A percentile compares a stretch with the other conserved stretches of the same genome.
Evolutionary conservation across 2,113 vertebrate species (phyloP).

Genomic region (Grammomys dolichurus): DNA sequence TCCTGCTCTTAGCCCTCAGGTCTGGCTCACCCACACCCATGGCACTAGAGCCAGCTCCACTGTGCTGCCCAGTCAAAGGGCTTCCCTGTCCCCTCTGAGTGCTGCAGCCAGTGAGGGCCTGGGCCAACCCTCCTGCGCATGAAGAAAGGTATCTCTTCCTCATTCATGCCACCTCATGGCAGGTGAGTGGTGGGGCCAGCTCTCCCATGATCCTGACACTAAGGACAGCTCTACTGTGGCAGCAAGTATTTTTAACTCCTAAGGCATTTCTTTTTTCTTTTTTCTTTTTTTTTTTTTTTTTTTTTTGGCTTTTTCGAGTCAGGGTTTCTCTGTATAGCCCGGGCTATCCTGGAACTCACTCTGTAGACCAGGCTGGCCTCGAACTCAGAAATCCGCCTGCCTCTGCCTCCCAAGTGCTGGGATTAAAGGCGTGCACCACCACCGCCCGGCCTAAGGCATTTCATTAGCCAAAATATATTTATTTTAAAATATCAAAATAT

Average conservation of each 20-base stretch:
- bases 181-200: too few relatives aligned
- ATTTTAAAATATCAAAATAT: background rate
- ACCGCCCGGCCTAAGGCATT: background rate
- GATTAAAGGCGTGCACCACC: too few relatives aligned
- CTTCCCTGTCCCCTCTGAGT: background rate
- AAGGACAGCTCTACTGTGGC: background rate
- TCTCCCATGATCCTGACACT: background rate
- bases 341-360: too few relatives aligned
- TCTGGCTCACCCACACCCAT: background rate
- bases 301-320: too few relatives aligned
- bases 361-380: too few relatives aligned
- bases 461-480: background rate
- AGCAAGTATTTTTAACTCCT: background rate
- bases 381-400: too few relatives aligned
- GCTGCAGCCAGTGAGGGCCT: background rate
- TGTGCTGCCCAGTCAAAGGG: background rate
- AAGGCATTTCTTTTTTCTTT: background rate
- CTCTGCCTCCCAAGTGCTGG: too few relatives aligned
- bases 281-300: too few relatives aligned
- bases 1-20: background rate
- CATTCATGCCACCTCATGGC: too few relatives aligned
- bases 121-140: background rate
- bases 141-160: too few relatives aligned
- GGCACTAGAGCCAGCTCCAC: background rate
- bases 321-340: too few relatives aligned